These are phyloP conservation scores for Epinephelus fuscoguttatus DNA, from an alignment of 2,113 vertebrate species.

Conservation along the genomic window DNA sequence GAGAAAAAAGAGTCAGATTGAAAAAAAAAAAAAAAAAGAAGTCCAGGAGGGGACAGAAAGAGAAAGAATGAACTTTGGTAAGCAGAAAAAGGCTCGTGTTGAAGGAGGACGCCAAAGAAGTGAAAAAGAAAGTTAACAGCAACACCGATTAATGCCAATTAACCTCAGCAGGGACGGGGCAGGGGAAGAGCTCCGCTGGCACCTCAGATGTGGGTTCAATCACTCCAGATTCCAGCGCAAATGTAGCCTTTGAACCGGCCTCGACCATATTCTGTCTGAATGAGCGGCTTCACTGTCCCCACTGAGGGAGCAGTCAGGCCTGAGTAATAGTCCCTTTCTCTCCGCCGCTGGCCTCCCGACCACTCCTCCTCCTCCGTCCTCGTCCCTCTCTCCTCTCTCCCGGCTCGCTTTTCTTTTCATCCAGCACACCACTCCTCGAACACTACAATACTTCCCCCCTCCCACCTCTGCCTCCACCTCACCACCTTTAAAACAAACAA, in stretches of 20 bases:
- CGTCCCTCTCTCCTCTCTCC: conserved; percentile 43
- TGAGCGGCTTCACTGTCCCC: conserved; percentile 69
- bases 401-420: conserved; percentile 62
- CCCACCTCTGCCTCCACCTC: neutral
- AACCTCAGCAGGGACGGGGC: conserved; percentile 32
- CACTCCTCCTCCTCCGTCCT: conserved; percentile 38
- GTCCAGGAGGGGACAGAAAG: conserved; percentile 69
- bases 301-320: conserved; percentile 71
- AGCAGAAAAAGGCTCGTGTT: conserved; percentile 44
- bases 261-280: conserved; percentile 70
- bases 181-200: conserved; percentile 1
- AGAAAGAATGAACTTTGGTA: conserved; percentile 60
- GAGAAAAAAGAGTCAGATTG: conserved; percentile 1
- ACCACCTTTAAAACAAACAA: conserved; percentile 61
- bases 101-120: conserved; percentile 22
- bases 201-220: conserved; percentile 52
- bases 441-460: conserved; percentile 24
- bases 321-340: conserved; percentile 77
- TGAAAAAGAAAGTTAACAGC: conserved; percentile 31
- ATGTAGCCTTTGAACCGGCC: conserved; percentile 67
- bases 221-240: conserved; percentile 35
- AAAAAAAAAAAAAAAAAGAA: conserved; percentile 39
- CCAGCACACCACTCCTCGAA: conserved; percentile 33
- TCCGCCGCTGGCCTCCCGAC: conserved; percentile 63
- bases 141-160: conserved; percentile 60